A percentile compares a stretch with the other conserved stretches of the same genome.
phyloP scores from a whole-genome alignment of 2,113 vertebrate species.

The Hippocampus barbouri region DNA sequence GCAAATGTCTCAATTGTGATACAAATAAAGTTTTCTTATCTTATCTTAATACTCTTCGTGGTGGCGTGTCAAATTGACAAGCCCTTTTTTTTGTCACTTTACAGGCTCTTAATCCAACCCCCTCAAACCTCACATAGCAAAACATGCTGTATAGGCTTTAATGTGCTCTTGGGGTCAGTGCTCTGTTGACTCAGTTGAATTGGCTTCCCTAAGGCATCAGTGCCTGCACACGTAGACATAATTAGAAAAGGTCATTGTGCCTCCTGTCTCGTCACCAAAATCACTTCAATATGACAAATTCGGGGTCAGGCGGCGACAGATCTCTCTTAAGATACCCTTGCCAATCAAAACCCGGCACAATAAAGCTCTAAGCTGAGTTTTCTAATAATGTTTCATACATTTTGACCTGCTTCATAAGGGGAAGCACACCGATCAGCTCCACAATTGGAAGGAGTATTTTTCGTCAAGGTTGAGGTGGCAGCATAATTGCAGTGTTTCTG shows the following conservation, averaged over 20 bases:
- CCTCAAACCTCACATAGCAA: constrained; percentile 44
- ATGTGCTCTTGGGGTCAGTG: constrained; percentile 41
- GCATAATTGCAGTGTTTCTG: constrained; percentile 10
- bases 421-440: constrained; percentile 51
- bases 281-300: constrained; percentile 72
- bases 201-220: constrained; percentile 68
- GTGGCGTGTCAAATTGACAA: too few relatives aligned
- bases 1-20: too few relatives aligned
- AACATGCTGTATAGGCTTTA: constrained; percentile 36
- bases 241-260: constrained; percentile 75
- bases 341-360: constrained; percentile 59
- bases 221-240: constrained; percentile 71
- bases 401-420: constrained; percentile 26
- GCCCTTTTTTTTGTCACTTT: too few relatives aligned
- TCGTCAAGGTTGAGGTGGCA: constrained; percentile 41
- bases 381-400: constrained; percentile 58
- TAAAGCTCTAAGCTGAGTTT: constrained; percentile 21
- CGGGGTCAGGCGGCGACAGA: constrained; percentile 44
- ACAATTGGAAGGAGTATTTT: constrained; percentile 28
- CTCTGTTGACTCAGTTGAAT: constrained; percentile 77
- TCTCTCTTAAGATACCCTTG: constrained; percentile 63
- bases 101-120: constrained; percentile 2
- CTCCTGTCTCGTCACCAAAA: constrained; percentile 72
- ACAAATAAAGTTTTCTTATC: too few relatives aligned
- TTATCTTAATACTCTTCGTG: too few relatives aligned